phyloP scores from a whole-genome alignment of 2,113 vertebrate species.

The Pica pica region DNA sequence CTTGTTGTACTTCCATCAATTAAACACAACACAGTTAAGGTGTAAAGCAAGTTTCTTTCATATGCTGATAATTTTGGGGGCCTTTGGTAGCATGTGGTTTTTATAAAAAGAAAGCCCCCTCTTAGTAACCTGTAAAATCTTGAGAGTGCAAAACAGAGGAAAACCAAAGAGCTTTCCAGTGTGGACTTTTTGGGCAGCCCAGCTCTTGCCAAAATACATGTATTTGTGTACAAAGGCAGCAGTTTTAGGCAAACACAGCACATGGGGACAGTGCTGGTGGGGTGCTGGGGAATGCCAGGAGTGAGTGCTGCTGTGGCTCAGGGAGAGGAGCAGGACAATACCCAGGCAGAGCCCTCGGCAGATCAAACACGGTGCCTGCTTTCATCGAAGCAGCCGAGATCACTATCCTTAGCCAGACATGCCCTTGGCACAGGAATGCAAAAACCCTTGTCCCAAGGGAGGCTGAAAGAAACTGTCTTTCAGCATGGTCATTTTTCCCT shows the following conservation, averaged over 20 bases:
- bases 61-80: not conserved
- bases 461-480: conserved; percentile 20
- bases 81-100: not conserved
- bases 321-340: not conserved
- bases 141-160: not conserved
- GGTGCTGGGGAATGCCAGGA: not conserved
- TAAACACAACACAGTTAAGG: not conserved
- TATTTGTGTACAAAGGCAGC: not conserved
- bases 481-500: not conserved
- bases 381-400: conserved; percentile 51
- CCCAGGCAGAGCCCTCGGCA: not conserved
- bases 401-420: not conserved
- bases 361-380: not conserved
- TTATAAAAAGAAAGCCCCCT: not conserved
- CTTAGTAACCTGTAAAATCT: not conserved
- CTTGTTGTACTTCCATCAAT: not conserved
- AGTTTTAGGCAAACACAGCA: not conserved
- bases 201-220: not conserved
- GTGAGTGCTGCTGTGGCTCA: not conserved
- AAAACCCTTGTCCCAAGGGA: not conserved
- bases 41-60: not conserved
- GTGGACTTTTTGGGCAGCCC: not conserved
- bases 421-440: conserved; percentile 24
- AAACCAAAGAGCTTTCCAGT: not conserved
- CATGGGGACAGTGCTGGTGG: not conserved